Conservation (phyloP, 2,888 invertebrate genomes). For the Caenorhabditis sulstoni region DNA sequence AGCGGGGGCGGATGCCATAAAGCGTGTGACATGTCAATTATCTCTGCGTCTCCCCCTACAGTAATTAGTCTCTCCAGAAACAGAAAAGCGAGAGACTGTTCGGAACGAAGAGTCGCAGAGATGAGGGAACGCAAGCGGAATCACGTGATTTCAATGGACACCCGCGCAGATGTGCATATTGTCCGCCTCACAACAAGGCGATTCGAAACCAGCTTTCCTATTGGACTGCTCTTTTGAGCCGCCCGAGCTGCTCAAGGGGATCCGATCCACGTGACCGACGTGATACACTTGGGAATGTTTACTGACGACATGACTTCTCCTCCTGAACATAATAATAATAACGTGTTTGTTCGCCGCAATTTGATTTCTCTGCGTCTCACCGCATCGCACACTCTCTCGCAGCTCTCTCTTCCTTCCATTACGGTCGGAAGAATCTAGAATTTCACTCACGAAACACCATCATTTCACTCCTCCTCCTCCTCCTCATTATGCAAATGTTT, state of each 20-base stretch:
- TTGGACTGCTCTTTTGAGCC: neutral
- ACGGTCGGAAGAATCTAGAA: slow-evolving; percentile 33
- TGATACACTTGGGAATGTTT: slow-evolving; percentile 32
- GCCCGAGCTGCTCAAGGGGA: too few species aligned
- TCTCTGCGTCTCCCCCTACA: slow-evolving; percentile 43
- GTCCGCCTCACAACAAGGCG: neutral
- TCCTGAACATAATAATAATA: slow-evolving; percentile 44
- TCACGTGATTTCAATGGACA: slow-evolving; percentile 34
- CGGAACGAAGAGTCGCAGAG: neutral
- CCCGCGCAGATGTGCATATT: slow-evolving; percentile 48
- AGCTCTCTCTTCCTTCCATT: slow-evolving; percentile 18
- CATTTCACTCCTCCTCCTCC: too few species aligned
- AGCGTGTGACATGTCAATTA: slow-evolving; percentile 55
- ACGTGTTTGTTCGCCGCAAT: slow-evolving; percentile 45
- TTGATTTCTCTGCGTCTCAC: slow-evolving; percentile 26
- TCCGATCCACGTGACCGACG: neutral
- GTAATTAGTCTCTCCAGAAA: slow-evolving; percentile 28
- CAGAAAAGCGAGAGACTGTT: too few species aligned
- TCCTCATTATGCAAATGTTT: slow-evolving; percentile 40
- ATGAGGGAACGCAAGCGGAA: slow-evolving; percentile 20
- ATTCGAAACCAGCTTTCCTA: slow-evolving; percentile 10
- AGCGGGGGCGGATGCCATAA: slow-evolving; percentile 27
- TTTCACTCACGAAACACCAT: slow-evolving; percentile 27
- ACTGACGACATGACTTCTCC: slow-evolving; percentile 39
- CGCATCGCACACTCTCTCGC: slow-evolving; percentile 16